Conservation (phyloP, 2,888 invertebrate genomes). For the Callyntrura guangdongensis region DNA sequence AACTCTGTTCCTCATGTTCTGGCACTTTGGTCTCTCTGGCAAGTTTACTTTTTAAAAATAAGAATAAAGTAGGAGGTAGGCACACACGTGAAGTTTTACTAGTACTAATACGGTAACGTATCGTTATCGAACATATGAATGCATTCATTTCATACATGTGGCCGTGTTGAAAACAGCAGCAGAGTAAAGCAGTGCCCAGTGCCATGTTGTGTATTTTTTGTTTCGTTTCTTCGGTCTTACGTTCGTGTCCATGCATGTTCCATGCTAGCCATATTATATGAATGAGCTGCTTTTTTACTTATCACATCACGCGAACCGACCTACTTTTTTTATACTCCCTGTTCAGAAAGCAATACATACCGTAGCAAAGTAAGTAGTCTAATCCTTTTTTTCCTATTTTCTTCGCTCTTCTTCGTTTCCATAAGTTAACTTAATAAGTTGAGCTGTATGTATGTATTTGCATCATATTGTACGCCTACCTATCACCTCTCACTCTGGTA, state of each 20-base stretch:
- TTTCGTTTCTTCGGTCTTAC: too few species aligned
- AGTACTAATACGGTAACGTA: slow-evolving; percentile 1
- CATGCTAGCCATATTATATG: slow-evolving; percentile 66
- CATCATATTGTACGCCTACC: background rate
- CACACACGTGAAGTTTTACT: slow-evolving; percentile 31
- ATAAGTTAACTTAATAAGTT: slow-evolving; percentile 19
- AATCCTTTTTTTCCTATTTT: slow-evolving; percentile 63
- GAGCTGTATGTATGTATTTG: slow-evolving; percentile 9
- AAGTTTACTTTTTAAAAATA: slow-evolving; percentile 14
- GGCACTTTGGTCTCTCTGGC: background rate
- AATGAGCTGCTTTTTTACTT: slow-evolving; percentile 71
- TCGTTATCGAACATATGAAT: slow-evolving; percentile 33
- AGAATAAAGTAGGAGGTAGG: slow-evolving; percentile 6
- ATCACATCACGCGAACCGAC: slow-evolving; percentile 76
- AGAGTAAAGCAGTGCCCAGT: background rate
- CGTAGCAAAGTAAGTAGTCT: slow-evolving; percentile 44
- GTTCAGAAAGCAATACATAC: slow-evolving; percentile 45
- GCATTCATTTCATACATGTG: slow-evolving; percentile 45
- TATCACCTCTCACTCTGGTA: background rate
- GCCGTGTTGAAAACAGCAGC: slow-evolving; percentile 53
- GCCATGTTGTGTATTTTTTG: background rate
- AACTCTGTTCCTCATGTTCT: background rate
- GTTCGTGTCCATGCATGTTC: slow-evolving; percentile 64
- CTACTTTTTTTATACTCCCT: slow-evolving; percentile 75
- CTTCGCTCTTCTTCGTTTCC: slow-evolving; percentile 27